Conservation (phyloP, 2,113 vertebrate species). For the Mixornis gularis region DNA sequence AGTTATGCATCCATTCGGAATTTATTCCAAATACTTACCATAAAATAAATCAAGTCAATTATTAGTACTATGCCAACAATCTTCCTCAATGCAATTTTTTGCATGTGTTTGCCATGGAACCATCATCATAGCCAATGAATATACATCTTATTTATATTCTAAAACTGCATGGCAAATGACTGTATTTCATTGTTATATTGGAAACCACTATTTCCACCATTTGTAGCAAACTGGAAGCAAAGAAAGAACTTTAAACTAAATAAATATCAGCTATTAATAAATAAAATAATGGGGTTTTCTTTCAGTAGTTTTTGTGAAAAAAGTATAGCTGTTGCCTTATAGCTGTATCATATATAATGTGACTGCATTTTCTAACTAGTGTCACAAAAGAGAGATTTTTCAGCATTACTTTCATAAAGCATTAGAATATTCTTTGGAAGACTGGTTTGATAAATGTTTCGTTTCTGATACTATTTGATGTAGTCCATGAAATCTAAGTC, state of each 20-base stretch:
- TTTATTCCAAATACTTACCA: neutral
- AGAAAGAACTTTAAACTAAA: constrained; percentile 6
- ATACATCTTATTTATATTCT: neutral
- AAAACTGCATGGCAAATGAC: neutral
- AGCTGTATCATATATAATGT: neutral
- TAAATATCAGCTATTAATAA: neutral
- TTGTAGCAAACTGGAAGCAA: neutral
- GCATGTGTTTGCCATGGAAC: neutral
- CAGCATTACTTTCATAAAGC: neutral
- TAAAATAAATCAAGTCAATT: neutral
- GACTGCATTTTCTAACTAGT: neutral
- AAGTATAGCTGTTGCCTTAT: accelerated
- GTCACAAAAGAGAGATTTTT: neutral
- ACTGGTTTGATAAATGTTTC: neutral
- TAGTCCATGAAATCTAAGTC: constrained; percentile 58
- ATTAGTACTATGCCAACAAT: neutral
- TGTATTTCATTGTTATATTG: constrained; percentile 2
- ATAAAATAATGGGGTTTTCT: neutral
- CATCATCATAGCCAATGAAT: constrained; percentile 20
- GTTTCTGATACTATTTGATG: constrained; percentile 34
- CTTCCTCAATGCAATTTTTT: neutral
- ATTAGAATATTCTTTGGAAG: neutral
- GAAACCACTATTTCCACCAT: neutral
- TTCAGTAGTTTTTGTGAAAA: neutral
- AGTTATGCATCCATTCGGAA: neutral